These are phyloP conservation scores for Trichechus manatus DNA, from an alignment of 2,113 vertebrate genomes.

Conservation along the genomic window DNA sequence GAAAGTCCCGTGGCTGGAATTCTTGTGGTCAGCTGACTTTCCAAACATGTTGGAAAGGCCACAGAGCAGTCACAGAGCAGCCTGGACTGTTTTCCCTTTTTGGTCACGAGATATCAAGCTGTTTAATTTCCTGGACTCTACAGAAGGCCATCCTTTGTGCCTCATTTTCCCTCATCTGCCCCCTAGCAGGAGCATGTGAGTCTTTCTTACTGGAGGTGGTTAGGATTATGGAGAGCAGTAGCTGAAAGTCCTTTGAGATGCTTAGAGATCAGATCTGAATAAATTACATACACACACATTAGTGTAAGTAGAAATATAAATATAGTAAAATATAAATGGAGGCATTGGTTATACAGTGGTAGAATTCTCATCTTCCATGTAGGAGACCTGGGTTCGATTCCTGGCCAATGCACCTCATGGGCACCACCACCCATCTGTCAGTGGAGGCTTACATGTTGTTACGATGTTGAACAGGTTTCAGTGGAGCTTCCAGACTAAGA, in stretches of 20 bases:
- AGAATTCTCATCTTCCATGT: neutral
- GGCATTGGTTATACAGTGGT: neutral
- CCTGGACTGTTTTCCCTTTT: neutral
- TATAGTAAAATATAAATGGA: neutral
- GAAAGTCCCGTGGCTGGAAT: neutral
- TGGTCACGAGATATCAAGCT: neutral
- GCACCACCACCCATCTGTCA: neutral
- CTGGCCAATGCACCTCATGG: neutral
- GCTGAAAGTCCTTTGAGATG: neutral
- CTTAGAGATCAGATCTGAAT: neutral
- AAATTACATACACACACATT: neutral
- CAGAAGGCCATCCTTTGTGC: neutral
- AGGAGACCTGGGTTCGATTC: neutral
- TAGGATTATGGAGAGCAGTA: neutral
- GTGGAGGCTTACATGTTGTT: neutral
- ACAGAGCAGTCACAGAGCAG: neutral
- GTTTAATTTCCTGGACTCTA: neutral
- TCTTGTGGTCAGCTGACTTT: neutral
- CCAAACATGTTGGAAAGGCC: neutral
- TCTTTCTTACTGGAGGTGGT: neutral
- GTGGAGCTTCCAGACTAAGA: neutral
- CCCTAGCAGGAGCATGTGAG: neutral
- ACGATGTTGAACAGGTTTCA: neutral
- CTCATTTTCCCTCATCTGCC: slow-evolving; percentile 13
- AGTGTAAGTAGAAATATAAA: too few species aligned